Conservation (phyloP, 1,140 invertebrate species). For the roundworm (Caenorhabditis elegans) region DNA sequence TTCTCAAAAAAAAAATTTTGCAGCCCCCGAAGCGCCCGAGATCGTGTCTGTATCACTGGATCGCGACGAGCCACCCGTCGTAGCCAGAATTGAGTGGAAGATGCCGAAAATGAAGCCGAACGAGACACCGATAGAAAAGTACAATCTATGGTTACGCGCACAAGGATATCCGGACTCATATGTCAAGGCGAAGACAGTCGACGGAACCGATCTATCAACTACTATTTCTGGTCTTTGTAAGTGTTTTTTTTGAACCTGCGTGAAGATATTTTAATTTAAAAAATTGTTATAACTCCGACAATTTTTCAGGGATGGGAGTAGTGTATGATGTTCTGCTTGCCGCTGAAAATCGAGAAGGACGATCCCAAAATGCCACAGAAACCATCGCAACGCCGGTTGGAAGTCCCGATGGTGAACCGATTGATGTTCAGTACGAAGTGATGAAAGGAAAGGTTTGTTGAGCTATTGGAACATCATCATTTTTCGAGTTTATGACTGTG, state of each 20-base stretch:
- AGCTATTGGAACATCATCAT: neutral
- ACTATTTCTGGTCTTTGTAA: constrained; percentile 58
- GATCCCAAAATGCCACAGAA: constrained; percentile 61
- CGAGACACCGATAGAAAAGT: constrained; percentile 47
- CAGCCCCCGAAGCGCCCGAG: constrained; percentile 58
- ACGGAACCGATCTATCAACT: constrained; percentile 46
- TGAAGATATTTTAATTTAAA: neutral
- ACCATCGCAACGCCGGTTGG: constrained; percentile 58
- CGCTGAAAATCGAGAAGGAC: constrained; percentile 55
- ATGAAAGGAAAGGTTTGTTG: constrained; percentile 20
- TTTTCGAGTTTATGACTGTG: neutral
- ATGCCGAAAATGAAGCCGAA: constrained; percentile 45
- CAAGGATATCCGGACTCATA: constrained; percentile 36
- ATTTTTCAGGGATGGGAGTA: constrained; percentile 58
- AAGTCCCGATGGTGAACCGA: constrained; percentile 69
- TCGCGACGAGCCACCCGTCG: constrained; percentile 55
- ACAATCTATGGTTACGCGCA: constrained; percentile 59
- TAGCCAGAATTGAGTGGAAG: constrained; percentile 61
- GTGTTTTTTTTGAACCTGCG: constrained; percentile 43
- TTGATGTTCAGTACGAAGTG: constrained; percentile 69
- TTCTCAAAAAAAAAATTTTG: no score
- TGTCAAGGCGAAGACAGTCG: constrained; percentile 50
- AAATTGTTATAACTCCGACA: neutral
- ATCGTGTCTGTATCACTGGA: constrained; percentile 58
- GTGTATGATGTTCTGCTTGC: constrained; percentile 59